Evolutionary conservation across 2,113 vertebrate species (phyloP).

Genomic region (Carlito syrichta): DNA sequence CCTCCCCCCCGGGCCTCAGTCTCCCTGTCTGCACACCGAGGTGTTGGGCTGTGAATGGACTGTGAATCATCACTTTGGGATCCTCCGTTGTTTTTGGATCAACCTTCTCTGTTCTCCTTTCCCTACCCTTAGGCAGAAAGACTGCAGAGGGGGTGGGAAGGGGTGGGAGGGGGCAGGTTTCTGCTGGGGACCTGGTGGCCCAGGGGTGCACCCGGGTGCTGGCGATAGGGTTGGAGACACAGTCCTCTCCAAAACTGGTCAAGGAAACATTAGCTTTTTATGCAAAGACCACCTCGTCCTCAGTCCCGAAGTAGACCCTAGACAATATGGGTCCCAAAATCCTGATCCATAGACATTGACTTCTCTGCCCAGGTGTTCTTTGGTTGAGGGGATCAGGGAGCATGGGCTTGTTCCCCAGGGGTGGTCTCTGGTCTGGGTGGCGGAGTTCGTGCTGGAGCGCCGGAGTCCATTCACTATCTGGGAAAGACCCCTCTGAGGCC

Average conservation of each 20-base stretch:
- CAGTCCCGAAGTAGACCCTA: not conserved
- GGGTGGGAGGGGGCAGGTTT: not conserved
- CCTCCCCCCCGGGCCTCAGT: slow-evolving; percentile 15
- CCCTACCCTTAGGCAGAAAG: not conserved
- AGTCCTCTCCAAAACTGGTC: not conserved
- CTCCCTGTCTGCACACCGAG: slow-evolving; percentile 22
- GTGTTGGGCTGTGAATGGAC: slow-evolving; percentile 14
- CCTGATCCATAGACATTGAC: not conserved
- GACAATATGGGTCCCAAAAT: not conserved
- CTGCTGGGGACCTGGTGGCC: not conserved
- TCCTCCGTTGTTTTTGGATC: slow-evolving; percentile 67
- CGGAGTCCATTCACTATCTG: not conserved
- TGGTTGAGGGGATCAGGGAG: not conserved
- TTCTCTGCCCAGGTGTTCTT: not conserved
- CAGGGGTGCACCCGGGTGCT: not conserved
- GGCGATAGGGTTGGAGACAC: not conserved
- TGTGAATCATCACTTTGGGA: slow-evolving; percentile 69
- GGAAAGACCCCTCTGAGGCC: not conserved
- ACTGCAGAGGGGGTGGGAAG: not conserved
- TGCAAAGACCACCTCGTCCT: not conserved
- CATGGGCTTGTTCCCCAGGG: not conserved
- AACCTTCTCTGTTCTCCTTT: slow-evolving; percentile 24
- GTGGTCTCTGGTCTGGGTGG: not conserved
- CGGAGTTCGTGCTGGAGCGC: not conserved
- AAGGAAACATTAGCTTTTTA: not conserved